Percentiles rank a stretch among this genome's conserved stretches.
These are phyloP conservation scores for Horisme vitalbata DNA, from an alignment of 2,888 invertebrate genomes.

Conservation along the genomic window DNA sequence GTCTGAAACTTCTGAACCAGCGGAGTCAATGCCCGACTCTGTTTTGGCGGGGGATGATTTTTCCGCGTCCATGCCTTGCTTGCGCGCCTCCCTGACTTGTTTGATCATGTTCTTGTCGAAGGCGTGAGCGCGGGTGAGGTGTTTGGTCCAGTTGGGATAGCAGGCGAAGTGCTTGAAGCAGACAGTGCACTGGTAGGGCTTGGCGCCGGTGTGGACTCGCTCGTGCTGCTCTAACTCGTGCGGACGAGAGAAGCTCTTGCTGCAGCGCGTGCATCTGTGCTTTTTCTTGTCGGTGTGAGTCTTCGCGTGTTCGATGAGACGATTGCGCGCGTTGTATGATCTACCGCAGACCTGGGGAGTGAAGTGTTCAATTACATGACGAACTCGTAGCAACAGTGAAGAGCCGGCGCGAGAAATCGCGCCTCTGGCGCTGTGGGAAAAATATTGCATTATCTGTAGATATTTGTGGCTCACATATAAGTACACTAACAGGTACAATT, in stretches of 20 bases:
- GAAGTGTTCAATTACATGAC: not conserved
- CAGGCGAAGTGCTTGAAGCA: conserved; percentile 82
- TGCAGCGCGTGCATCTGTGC: conserved; percentile 77
- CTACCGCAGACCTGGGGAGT: conserved; percentile 49
- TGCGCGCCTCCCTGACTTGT: conserved; percentile 5
- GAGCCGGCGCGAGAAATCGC: too few relatives aligned
- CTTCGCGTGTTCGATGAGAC: conserved; percentile 60
- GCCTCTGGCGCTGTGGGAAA: too few relatives aligned
- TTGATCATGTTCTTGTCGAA: conserved; percentile 39
- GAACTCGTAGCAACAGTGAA: too few relatives aligned
- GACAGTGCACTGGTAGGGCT: conserved; percentile 80
- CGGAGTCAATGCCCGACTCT: conserved; percentile 37
- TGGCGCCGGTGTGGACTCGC: conserved; percentile 81
- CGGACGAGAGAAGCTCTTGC: conserved; percentile 64
- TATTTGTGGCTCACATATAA: too few relatives aligned
- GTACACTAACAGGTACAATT: too few relatives aligned
- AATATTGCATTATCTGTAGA: too few relatives aligned
- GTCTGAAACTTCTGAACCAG: conserved; percentile 42
- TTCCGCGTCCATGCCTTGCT: not conserved
- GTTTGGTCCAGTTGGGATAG: conserved; percentile 83
- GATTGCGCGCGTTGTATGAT: conserved; percentile 66
- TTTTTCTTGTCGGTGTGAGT: conserved; percentile 60
- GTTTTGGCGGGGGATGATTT: conserved; percentile 9
- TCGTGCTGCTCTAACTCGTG: conserved; percentile 73
- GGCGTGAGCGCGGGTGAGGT: conserved; percentile 65